Base-by-base conservation (phyloP, 2,797 vertebrate genomes). In the Myripristis murdjan region DNA sequence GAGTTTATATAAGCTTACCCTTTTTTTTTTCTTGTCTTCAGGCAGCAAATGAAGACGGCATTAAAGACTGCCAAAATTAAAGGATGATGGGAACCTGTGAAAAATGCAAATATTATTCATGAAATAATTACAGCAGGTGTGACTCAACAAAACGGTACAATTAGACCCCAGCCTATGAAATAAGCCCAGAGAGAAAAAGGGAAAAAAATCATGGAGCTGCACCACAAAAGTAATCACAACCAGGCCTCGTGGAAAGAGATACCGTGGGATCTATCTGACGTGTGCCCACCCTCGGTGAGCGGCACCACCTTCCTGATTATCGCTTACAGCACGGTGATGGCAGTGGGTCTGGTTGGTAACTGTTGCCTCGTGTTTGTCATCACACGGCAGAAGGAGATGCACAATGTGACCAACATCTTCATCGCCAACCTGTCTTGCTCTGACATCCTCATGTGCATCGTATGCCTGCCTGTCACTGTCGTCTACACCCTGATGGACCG, bases 401-500 rank as follows among this genome's bases (percentile, higher is more conserved):
- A 89, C 53, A 96, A 96, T 2, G 95, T 96, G 68, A 97, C 96
- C 82, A 96, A 96, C 88, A 88, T 97, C 83, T 93, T 97, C 70
- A 96, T 96, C 6, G 94, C 91, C 87, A 97, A 96, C 83, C 92
- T 97, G 46, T 95, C 95, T 11, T 95, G 92, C 54, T 96, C 95
- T 0, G 96, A 97, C 85, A 95, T 96, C 83, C 93, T 97, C 16
- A 92, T 96, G 89, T 94, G 94, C 67, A 33, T 96, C 0, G 86
- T 96, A 5, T 95, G 95, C 83, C 85, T 96, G 58, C 96, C 96
- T 0, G 89, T 94, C 73, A 97, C 95, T 0, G 94, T 96, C 37
- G 93, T 95, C 81, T 97, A 97, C 91, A 96, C 95, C 0, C 88
- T 96, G 70, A 96, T 96, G 95, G 96, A 96, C 89, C 94, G 71